Evolutionary conservation across 2,113 vertebrate genomes (phyloP), one percentile per base, ranked within the genome.

Genomic region (Alces alces): DNA sequence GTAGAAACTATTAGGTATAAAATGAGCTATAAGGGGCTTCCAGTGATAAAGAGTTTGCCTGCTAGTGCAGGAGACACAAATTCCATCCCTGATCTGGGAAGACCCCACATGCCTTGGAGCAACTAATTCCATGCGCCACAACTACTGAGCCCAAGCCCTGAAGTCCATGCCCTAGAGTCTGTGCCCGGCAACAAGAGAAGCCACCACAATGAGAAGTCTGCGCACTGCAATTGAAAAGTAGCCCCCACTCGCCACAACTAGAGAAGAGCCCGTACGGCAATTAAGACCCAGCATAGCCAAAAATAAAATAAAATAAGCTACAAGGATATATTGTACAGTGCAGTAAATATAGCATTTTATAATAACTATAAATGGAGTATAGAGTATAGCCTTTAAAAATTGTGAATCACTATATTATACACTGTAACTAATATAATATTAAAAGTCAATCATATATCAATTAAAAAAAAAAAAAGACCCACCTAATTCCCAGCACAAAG

Each of bases 11-110:
- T 21, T 8, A 15, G 79, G 50, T 54, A 54, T 54, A n/a, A 54
- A 54, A 54, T 25, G 36, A 82, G 50, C 50, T 25, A 36, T 7
- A 7, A 54, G 19, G 33, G 39, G 39, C 70, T 76, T 43, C 36
- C 70, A 76, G 12, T 3, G 0, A 43, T 76, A 76, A 73, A 76
- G 6, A 43, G 12, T 27, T 2, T 0, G 0, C 23, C 12, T 15
- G 39, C 23, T 39, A 76, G 43, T 27, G 39, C 70, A 76, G 70
- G 39, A 76, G 39, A 43, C 39, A 27, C 36, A 76, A 21, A 27
- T 15, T 33, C 12, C 36, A 43, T 76, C 70, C 39, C 70, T 76
- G 70, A 76, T 43, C 70, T 76, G 70, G 55, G 70, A 76, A 76
- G 39, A 43, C 12, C 70, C 70, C 39, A 43, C 23, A 27, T 43